Percentiles rank a stretch among this genome's conserved stretches.
These are phyloP conservation scores for Pangasius macronema DNA, from an alignment of 2,797 vertebrate species.

Conservation along the genomic window DNA sequence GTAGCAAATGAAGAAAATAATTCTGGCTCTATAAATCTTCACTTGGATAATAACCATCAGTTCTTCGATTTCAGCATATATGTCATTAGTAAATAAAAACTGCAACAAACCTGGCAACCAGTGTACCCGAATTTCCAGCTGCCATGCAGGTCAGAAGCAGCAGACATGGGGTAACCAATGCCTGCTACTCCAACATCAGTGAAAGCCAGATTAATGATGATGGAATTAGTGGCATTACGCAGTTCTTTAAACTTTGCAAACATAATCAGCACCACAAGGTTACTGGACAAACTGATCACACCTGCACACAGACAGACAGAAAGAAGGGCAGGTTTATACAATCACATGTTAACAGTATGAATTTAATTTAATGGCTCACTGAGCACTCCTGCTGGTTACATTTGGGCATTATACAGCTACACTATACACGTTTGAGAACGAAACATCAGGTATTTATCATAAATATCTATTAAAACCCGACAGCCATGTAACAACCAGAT, in stretches of 20 bases:
- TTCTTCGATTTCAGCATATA: neutral
- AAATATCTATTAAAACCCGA: neutral
- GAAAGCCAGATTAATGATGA: conserved; percentile 94
- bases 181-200: conserved; percentile 95
- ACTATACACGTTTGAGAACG: neutral
- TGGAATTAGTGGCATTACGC: conserved; percentile 91
- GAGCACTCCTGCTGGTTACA: neutral
- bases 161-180: conserved; percentile 97
- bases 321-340: neutral
- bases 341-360: neutral
- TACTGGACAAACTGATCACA: conserved; percentile 88
- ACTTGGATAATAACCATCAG: neutral
- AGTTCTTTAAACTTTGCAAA: conserved; percentile 93
- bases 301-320: conserved; percentile 69
- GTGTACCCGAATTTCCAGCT: conserved; percentile 94
- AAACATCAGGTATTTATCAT: neutral
- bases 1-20: neutral
- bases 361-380: neutral
- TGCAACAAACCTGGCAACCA: conserved; percentile 87
- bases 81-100: neutral
- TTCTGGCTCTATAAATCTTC: neutral
- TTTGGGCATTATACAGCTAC: neutral
- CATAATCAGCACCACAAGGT: conserved; percentile 90
- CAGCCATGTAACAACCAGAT: neutral
- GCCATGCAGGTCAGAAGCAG: conserved; percentile 92